Evolutionary conservation across 1,140 invertebrate genomes (phyloP), one percentile per base, ranked within the genome.

Genomic region (Drusus annulatus): DNA sequence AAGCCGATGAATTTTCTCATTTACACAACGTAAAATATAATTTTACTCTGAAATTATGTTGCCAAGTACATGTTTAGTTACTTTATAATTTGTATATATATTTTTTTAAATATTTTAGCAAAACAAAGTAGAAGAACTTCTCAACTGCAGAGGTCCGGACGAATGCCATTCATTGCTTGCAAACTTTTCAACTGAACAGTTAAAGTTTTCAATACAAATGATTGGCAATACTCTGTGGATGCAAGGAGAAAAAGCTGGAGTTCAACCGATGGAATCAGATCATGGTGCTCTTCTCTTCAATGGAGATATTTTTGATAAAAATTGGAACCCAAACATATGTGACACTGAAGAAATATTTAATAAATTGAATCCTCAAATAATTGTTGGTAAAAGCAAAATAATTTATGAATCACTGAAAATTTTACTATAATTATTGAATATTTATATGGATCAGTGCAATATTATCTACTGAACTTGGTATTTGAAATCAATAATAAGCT

Each of bases 301-400:
- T 86, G 89, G 89, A 68, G 89, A 90, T 85, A 86, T 90, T 50
- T 90, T 87, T 85, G 85, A 89, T 81, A 79, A 86, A n/a, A 60
- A 69, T 52, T 73, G 82, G 79, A 76, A 80, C 17, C 50, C 71
- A 73, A 52, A 77, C 19, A 56, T 31, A 7, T 79, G 69, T 56
- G 82, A 83, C 62, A 81, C 82, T n/a, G n/a, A 78, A 65, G 71
- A 78, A 8, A 45, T 81, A 71, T 52, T 79, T 19, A 21, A 60
- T 17, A 74, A 56, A 16, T 28, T 74, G 4, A 19, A 71, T 17
- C 50, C 50, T 50, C 21, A 71, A 52, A 17, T 13, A 45, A 45
- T 45, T 71, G 68, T 51, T 21, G 15, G 50, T 71, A 71, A 17
- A 50, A 71, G 2, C 51, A 19, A 15, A 5, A 71, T 45, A 45